Evolutionary conservation across 2,797 vertebrate species (phyloP).

Genomic region (Rhinogobio ventralis): DNA sequence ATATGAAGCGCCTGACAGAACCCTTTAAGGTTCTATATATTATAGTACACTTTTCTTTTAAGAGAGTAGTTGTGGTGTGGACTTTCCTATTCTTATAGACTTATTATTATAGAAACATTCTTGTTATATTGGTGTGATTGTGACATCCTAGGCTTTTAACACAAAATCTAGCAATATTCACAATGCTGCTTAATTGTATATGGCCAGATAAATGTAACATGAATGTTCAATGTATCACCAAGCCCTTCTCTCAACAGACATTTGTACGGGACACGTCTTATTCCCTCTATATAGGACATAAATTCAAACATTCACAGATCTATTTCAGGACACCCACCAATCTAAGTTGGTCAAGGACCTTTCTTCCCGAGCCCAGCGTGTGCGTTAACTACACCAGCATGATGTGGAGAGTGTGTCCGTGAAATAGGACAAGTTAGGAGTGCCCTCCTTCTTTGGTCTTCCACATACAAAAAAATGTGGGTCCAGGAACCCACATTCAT

Average conservation of each 20-base stretch:
- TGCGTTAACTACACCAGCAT: background rate
- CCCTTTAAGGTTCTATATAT: too few relatives aligned
- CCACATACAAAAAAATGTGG: constrained; percentile 63
- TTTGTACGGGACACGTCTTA: background rate
- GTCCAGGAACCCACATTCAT: constrained; percentile 69
- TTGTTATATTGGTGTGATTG: background rate
- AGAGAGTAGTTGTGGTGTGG: background rate
- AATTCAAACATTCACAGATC: constrained; percentile 34
- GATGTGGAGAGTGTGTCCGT: constrained; percentile 17
- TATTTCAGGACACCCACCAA: constrained; percentile 26
- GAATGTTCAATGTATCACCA: background rate
- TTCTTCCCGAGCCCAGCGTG: constrained; percentile 27
- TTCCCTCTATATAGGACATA: constrained; percentile 43
- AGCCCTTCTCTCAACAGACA: background rate
- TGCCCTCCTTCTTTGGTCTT: constrained; percentile 76
- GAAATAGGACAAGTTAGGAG: constrained; percentile 77
- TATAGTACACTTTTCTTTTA: background rate
- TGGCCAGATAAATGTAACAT: background rate
- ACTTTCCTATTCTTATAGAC: background rate
- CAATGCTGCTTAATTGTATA: background rate
- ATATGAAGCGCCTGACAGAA: too few relatives aligned
- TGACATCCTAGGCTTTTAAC: background rate
- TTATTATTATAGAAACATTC: background rate
- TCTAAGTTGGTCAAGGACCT: constrained; percentile 51
- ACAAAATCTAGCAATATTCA: background rate